These are phyloP conservation scores for Ommatoiulus sabulosus DNA, from an alignment of 2,888 invertebrate species.

Conservation along the genomic window DNA sequence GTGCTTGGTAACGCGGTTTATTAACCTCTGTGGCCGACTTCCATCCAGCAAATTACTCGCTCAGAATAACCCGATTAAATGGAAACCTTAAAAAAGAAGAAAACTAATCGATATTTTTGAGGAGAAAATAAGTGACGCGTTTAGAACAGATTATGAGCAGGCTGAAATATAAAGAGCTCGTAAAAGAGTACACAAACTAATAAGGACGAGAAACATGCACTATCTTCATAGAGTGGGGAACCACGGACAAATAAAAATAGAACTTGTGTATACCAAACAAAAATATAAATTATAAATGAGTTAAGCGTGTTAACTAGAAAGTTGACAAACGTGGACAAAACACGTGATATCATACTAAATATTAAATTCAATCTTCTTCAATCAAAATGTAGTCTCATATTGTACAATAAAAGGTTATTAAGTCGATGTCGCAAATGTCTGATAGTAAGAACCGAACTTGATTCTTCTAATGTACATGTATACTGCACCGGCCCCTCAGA, in stretches of 20 bases:
- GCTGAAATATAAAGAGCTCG: neutral
- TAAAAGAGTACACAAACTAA: neutral
- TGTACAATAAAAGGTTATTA: too few species aligned
- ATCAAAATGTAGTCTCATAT: too few species aligned
- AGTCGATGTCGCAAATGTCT: too few species aligned
- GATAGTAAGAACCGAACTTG: too few species aligned
- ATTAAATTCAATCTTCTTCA: too few species aligned
- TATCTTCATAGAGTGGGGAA: neutral
- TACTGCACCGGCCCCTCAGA: too few species aligned
- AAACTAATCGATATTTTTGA: neutral
- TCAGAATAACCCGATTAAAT: conserved; percentile 1
- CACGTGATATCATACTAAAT: too few species aligned
- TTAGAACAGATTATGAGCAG: neutral
- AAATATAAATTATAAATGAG: too few species aligned
- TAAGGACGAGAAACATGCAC: neutral
- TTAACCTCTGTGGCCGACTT: neutral
- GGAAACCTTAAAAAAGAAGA: neutral
- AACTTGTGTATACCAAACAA: too few species aligned
- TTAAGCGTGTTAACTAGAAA: too few species aligned
- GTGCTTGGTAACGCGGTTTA: conserved; percentile 21
- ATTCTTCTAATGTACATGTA: too few species aligned
- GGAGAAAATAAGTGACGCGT: neutral
- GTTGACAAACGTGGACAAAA: too few species aligned
- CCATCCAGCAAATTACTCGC: neutral
- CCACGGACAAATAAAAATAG: neutral